Base-by-base conservation (phyloP, 1,140 invertebrate genomes). In the Drosophila nannoptera region DNA sequence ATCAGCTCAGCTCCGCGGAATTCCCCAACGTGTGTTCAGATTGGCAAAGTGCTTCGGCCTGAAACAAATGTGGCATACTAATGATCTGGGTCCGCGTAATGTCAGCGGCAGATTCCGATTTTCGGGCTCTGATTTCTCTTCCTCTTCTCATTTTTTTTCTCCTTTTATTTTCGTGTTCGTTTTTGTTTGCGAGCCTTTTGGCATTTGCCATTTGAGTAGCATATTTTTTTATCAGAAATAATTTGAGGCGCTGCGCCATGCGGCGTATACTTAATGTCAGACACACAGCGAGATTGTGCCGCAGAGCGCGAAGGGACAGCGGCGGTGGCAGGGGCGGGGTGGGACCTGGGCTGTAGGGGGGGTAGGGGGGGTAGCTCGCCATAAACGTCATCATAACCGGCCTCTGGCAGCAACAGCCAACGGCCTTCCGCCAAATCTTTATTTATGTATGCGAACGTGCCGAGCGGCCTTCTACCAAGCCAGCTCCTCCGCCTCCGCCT, bases 401-500 rank as follows among this genome's bases (percentile, higher is more conserved):
- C 56, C 50, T 43, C 53, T 42, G 65, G 58, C 69, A 52, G 16
- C 46, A 62, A 43, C 63, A 62, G 56, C 62, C 40, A 46, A 58
- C 54, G 63, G 62, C 65, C 69, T 62, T 68, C 56, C 22, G 22
- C 22, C 50, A 73, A 73, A 73, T 64, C 61, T 55, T 73, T 73
- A 73, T 73, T 73, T 73, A 73, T 73, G 67, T 73, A 70, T 73
- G 61, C 38, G 64, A 65, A 73, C 67, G 67, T 73, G 71, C 60
- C 71, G 70, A 69, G 71, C 55, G 33, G 50, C 45, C 59, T 63
- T 68, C 60, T 69, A n/a, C n/a, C n/a, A n/a, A n/a, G n/a, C n/a
- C n/a, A n/a, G n/a, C n/a, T n/a, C n/a, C n/a, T n/a, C n/a, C n/a
- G 32, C 58, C 43, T 53, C 48, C 22, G 53, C 43, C 43, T 35